Evolutionary conservation across 2,113 vertebrate genomes (phyloP).

Genomic region (Poeciliopsis occidentalis): DNA sequence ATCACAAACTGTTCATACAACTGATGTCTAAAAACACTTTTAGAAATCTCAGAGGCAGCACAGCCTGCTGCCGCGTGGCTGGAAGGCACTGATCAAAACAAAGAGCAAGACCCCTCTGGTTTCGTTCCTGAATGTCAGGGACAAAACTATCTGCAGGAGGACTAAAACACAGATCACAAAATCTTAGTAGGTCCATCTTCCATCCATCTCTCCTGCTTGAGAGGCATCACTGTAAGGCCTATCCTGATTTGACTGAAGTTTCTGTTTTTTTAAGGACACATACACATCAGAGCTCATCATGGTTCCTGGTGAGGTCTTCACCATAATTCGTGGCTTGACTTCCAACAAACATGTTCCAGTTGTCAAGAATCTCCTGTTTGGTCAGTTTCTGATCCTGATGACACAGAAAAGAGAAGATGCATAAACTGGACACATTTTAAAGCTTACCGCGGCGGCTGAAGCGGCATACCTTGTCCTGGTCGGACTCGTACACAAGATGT

Average conservation of each 20-base stretch:
- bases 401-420: neutral
- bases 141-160: conserved; percentile 36
- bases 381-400: conserved; percentile 90
- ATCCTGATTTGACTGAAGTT: conserved; percentile 20
- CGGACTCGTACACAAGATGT: conserved; percentile 94
- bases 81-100: conserved; percentile 57
- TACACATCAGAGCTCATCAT: conserved; percentile 90
- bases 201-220: conserved; percentile 22
- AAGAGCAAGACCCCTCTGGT: conserved; percentile 27
- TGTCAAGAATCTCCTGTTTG: conserved; percentile 94
- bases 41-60: conserved; percentile 53
- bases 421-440: neutral
- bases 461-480: conserved; percentile 88
- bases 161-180: conserved; percentile 20
- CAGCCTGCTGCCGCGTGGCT: conserved; percentile 10
- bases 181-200: conserved; percentile 36
- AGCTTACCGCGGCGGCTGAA: neutral
- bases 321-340: conserved; percentile 99
- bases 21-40: conserved; percentile 27
- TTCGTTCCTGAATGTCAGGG: conserved; percentile 76
- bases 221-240: conserved; percentile 19
- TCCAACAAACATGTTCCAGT: conserved; percentile 99
- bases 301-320: conserved; percentile 95
- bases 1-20: conserved; percentile 35
- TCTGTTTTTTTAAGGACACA: conserved; percentile 26